These are phyloP conservation scores for Metacarcinus magister DNA, from an alignment of 2,888 invertebrate species.

Conservation along the genomic window DNA sequence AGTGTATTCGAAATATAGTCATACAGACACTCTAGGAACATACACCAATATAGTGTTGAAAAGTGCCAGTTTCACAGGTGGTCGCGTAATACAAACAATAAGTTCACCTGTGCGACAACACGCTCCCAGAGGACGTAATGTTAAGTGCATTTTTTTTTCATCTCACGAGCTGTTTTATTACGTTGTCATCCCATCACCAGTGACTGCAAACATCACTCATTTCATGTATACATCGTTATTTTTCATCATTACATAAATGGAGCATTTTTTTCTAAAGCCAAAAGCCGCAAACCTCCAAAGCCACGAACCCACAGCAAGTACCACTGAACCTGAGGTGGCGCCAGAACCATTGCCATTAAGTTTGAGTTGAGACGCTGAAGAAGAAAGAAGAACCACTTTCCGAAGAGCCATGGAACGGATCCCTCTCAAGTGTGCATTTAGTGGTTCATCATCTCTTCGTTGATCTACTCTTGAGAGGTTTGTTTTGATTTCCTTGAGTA, in stretches of 20 bases:
- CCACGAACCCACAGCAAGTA: constrained; percentile 58
- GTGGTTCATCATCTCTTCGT: constrained; percentile 54
- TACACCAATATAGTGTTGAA: constrained; percentile 72
- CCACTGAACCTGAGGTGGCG: constrained; percentile 59
- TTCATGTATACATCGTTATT: constrained; percentile 65
- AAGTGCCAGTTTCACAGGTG: constrained; percentile 79
- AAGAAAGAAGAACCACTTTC: constrained; percentile 53
- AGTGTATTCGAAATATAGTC: constrained; percentile 76
- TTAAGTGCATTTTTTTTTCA: constrained; percentile 76
- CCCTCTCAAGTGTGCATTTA: constrained; percentile 65
- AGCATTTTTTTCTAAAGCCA: constrained; percentile 76
- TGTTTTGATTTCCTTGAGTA: constrained; percentile 69
- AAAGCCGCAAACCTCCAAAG: constrained; percentile 66
- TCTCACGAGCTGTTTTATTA: constrained; percentile 76
- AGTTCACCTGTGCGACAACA: constrained; percentile 71
- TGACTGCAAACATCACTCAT: constrained; percentile 67
- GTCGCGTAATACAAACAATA: constrained; percentile 70
- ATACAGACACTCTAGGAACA: constrained; percentile 63
- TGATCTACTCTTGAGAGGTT: constrained; percentile 60
- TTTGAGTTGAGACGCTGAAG: constrained; percentile 65
- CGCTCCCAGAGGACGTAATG: constrained; percentile 73
- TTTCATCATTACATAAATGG: constrained; percentile 71
- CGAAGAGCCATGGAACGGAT: constrained; percentile 58
- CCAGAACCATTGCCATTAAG: constrained; percentile 73
- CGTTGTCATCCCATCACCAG: constrained; percentile 77